Evolutionary conservation across 2,888 invertebrate species (phyloP), one percentile per base, ranked within the genome.

Genomic region (Thereva nobilitata): DNA sequence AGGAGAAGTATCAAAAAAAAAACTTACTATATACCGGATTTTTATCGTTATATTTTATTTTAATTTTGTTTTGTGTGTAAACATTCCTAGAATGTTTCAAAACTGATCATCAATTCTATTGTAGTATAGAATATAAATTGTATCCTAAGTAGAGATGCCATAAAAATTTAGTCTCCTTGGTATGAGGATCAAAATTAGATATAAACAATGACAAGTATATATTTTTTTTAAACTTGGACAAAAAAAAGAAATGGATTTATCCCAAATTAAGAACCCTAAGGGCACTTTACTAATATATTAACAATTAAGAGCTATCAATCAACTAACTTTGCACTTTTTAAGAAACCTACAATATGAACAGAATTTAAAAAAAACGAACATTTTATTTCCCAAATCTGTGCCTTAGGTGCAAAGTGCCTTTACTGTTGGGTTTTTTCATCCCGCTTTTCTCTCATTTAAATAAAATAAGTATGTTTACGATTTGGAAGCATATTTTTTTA

Each of bases 331-430:
- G n/a, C 53, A 53, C 34, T 34, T 1, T 42, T 42, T 2, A 42
- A 42, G 42, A 42, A 42, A 9, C n/a, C 7, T n/a, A n/a, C n/a
- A n/a, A n/a, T n/a, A n/a, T n/a, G 42, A n/a, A 47, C 6, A 47
- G n/a, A 7, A 42, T 42, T 9, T 42, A 42, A 9, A 42, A 42
- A 7, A 42, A 42, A 9, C n/a, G 7, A n/a, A n/a, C 42, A 42
- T 9, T 41, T 57, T 37, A 44, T 44, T 49, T 37, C 9, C 50
- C 50, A 10, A 8, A 40, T 61, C 41, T 49, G 61, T 61, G 61
- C 61, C 50, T 61, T 50, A 61, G 50, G 61, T 50, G 61, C 61
- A 61, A 61, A 61, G 61, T 61, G 57, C 61, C 61, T 50, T 61
- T 50, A 61, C 23, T 23, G 23, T 23, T 23, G 23, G 23, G 50